Base-by-base conservation (phyloP, 2,797 vertebrate genomes). In the Sebastes elongatus region DNA sequence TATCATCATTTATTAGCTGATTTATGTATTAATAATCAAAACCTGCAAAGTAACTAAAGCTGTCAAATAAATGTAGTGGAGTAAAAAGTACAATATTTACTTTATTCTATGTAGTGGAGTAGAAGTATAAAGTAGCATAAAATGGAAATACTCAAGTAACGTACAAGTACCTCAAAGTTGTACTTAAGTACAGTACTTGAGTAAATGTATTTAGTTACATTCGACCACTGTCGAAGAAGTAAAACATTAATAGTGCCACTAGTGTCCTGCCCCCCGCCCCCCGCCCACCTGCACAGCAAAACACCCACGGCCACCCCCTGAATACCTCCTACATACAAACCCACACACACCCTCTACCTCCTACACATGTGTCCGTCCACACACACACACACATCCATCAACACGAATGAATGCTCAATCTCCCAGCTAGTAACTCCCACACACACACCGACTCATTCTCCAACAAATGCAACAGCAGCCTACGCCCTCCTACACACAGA, bases 311-410 rank as follows among this genome's bases (percentile, higher is more conserved):
- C 59, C 82, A 68, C 81, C 83, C 84, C 86, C 82, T 72, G 71
- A 87, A 88, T 78, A 81, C 88, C 82, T 86, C 86, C 83, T 61
- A 76, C 86, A 76, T 28, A 82, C 78, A 86, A 64, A 84, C 88
- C 52, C 71, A 25, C 86, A 80, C 82, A 74, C 86, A 35, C 63
- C 68, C 81, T 55, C 67, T 42, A 72, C 71, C 89, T 60, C 91
- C 86, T 63, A 85, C 90, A 78, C 53, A 74, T 59, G 49, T 69
- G 83, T 81, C 68, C 52, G 33, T 82, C 82, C 73, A 86, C 75
- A 89, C 89, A 33, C 85, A 33, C 85, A 83, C 89, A 76, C 86
- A 86, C 78, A 88, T 89, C 87, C 86, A 89, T 91, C 91, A 90
- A 67, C 62, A 20, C 49, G 65, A 79, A 92, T 88, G 86, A 91